Percentiles rank a stretch among this genome's conserved stretches.
phyloP scores from a whole-genome alignment of 2,888 invertebrate genomes.

The Chrysolina haemoptera region DNA sequence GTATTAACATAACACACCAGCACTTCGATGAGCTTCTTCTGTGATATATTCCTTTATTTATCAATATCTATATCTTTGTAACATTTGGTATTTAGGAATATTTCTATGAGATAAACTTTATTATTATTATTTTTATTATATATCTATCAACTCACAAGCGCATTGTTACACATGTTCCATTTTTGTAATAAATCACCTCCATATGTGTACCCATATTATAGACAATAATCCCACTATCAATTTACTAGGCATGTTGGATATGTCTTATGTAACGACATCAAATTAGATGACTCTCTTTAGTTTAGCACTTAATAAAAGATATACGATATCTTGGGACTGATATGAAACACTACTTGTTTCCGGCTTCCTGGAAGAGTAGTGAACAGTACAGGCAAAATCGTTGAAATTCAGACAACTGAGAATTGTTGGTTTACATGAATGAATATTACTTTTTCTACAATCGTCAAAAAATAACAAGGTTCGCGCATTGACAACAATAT shows the following conservation, averaged over 20 bases:
- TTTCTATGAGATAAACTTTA: too few species aligned
- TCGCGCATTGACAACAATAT: too few species aligned
- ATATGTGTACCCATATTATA: not conserved
- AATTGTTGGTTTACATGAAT: not conserved
- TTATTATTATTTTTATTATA: too few species aligned
- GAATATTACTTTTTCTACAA: too few species aligned
- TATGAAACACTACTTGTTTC: not conserved
- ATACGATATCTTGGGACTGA: not conserved
- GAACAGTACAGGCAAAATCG: not conserved
- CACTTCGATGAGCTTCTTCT: too few species aligned
- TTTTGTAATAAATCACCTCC: not conserved
- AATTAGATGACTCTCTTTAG: not conserved
- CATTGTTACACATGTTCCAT: constrained; percentile 2
- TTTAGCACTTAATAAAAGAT: not conserved
- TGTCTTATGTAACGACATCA: not conserved
- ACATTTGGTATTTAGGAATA: too few species aligned
- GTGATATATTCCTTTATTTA: too few species aligned
- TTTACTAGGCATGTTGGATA: not conserved
- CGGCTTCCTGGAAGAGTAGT: not conserved
- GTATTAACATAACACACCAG: too few species aligned
- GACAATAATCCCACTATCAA: not conserved
- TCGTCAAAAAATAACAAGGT: too few species aligned
- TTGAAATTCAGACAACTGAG: not conserved
- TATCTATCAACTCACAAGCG: not conserved
- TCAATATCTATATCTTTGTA: too few species aligned